Conservation (phyloP, 1,140 invertebrate genomes). For the Lucilia sericata region DNA sequence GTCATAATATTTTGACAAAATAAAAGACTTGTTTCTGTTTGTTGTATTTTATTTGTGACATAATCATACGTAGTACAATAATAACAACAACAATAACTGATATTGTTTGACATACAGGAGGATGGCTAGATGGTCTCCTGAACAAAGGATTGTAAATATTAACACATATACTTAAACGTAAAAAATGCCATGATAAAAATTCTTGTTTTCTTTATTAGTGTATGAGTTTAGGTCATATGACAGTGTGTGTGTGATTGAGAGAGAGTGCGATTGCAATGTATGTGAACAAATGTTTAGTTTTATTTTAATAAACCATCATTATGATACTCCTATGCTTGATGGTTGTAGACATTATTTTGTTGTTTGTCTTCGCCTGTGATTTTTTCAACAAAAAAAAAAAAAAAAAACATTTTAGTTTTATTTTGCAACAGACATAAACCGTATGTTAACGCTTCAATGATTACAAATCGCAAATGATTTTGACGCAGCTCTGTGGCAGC, state of each 20-base stretch:
- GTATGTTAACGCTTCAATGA: constrained; percentile 39
- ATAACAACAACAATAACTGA: background rate
- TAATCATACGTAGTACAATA: background rate
- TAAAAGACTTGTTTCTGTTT: constrained; percentile 4
- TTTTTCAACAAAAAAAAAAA: background rate
- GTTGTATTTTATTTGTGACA: background rate
- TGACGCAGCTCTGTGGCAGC: background rate
- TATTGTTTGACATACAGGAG: background rate
- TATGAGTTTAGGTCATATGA: background rate
- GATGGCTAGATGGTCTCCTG: background rate
- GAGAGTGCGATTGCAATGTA: background rate
- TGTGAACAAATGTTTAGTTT: background rate
- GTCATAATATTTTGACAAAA: constrained; percentile 27
- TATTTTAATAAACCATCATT: background rate
- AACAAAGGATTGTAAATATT: constrained; percentile 5
- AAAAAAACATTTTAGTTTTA: constrained; percentile 19
- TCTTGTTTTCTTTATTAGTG: background rate
- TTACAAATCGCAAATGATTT: constrained; percentile 42
- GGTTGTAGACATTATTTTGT: background rate
- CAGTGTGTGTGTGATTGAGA: background rate
- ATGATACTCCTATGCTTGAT: background rate
- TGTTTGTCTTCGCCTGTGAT: background rate
- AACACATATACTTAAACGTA: background rate
- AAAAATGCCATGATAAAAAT: background rate
- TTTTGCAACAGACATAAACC: constrained; percentile 39